Conservation (phyloP, 2,888 invertebrate genomes). For the Linnaemya vulpina region DNA sequence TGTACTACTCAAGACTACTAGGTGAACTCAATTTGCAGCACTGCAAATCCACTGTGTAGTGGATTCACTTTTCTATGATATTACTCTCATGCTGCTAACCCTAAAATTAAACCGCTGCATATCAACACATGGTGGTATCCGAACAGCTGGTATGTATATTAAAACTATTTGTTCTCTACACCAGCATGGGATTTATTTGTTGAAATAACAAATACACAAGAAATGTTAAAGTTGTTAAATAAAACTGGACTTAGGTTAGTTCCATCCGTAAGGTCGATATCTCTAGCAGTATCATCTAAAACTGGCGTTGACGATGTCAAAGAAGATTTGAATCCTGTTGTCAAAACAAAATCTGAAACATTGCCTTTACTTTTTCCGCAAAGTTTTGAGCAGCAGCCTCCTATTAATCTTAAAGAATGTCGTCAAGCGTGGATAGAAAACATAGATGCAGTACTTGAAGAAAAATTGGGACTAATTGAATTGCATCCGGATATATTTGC, state of each 20-base stretch:
- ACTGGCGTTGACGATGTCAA: slow-evolving; percentile 39
- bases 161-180: not conserved
- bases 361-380: slow-evolving; percentile 77
- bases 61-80: no score
- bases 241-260: slow-evolving; percentile 75
- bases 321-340: slow-evolving; percentile 33
- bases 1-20: no score
- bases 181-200: slow-evolving; percentile 22
- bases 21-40: no score
- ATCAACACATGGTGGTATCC: no score
- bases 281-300: slow-evolving; percentile 44
- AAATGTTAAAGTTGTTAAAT: slow-evolving; percentile 79
- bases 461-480: slow-evolving; percentile 92
- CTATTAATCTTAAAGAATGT: slow-evolving; percentile 75
- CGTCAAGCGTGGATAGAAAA: slow-evolving; percentile 95
- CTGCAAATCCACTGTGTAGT: no score
- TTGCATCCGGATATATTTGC: slow-evolving; percentile 96
- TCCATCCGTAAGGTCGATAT: slow-evolving; percentile 74
- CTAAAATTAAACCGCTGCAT: no score
- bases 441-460: slow-evolving; percentile 88
- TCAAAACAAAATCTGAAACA: not conserved
- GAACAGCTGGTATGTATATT: no score
- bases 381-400: slow-evolving; percentile 73
- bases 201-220: not conserved
- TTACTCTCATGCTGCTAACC: no score